Percentiles rank a stretch among this genome's conserved stretches.
Conservation (phyloP, 2,888 invertebrate genomes). For the Rosalia funebris region DNA sequence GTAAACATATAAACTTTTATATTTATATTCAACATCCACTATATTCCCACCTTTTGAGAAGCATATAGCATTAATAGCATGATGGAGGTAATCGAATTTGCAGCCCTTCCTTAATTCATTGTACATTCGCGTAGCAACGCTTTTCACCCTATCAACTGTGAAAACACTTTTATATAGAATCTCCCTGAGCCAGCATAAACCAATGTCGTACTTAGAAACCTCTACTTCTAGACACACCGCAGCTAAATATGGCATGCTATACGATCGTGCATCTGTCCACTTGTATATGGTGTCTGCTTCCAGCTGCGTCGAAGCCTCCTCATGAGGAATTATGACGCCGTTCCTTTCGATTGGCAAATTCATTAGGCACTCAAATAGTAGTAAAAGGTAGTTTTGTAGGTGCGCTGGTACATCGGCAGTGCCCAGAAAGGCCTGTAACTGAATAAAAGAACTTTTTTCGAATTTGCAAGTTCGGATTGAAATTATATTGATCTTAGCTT, state of each 20-base stretch:
- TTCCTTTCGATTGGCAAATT: conserved; percentile 78
- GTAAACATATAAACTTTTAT: too few species aligned
- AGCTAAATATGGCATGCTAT: neutral
- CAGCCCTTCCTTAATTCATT: conserved; percentile 82
- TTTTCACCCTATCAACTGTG: conserved; percentile 77
- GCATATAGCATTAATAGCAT: conserved; percentile 70
- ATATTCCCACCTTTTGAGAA: conserved; percentile 64
- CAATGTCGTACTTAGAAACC: conserved; percentile 74
- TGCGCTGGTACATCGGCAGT: conserved; percentile 70
- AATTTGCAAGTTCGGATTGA: too few species aligned
- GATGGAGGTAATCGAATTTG: conserved; percentile 70
- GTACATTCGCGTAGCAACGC: conserved; percentile 82
- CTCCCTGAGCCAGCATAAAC: conserved; percentile 81
- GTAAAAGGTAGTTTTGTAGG: conserved; percentile 77
- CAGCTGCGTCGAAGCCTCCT: conserved; percentile 80
- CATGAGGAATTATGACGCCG: conserved; percentile 68
- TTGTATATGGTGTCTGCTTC: conserved; percentile 70
- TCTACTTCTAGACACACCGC: conserved; percentile 73
- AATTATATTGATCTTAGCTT: too few species aligned
- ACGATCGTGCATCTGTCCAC: conserved; percentile 60
- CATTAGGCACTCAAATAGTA: conserved; percentile 78
- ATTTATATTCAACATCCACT: too few species aligned
- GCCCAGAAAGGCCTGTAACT: conserved; percentile 81
- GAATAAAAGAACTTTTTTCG: conserved; percentile 47
- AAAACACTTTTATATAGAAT: conserved; percentile 78